Evolutionary conservation across 2,888 invertebrate species (phyloP).

Genomic region (Labia minor): DNA sequence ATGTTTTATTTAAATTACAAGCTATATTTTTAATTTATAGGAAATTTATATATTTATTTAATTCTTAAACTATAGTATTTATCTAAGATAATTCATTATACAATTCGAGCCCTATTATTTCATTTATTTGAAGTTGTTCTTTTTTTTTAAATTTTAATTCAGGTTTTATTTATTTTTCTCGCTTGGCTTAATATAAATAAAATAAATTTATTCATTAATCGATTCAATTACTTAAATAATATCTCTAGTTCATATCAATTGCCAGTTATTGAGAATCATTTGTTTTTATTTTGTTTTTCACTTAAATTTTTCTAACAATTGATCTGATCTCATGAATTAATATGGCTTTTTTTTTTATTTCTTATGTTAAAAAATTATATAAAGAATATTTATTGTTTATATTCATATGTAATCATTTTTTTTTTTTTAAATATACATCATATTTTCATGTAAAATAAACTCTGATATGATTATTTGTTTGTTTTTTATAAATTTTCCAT

Average conservation of each 20-base stretch:
- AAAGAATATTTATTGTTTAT: background rate
- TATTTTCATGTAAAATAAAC: background rate
- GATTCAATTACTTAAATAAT: background rate
- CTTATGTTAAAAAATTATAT: background rate
- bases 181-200: background rate
- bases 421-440: background rate
- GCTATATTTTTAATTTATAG: background rate
- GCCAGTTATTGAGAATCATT: background rate
- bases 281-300: background rate
- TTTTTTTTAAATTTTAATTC: background rate
- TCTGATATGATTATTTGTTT: background rate
- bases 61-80: background rate
- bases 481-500: background rate
- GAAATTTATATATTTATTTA: background rate
- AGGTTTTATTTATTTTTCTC: background rate
- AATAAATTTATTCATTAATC: background rate
- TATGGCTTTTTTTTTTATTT: background rate
- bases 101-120: background rate
- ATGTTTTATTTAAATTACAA: background rate
- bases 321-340: slow-evolving; percentile 3
- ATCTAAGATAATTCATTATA: too few species aligned
- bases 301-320: background rate
- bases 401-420: background rate
- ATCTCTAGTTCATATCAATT: background rate
- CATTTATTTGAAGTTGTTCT: background rate